Evolutionary conservation across 2,888 invertebrate genomes (phyloP).

Genomic region (Leucania comma): DNA sequence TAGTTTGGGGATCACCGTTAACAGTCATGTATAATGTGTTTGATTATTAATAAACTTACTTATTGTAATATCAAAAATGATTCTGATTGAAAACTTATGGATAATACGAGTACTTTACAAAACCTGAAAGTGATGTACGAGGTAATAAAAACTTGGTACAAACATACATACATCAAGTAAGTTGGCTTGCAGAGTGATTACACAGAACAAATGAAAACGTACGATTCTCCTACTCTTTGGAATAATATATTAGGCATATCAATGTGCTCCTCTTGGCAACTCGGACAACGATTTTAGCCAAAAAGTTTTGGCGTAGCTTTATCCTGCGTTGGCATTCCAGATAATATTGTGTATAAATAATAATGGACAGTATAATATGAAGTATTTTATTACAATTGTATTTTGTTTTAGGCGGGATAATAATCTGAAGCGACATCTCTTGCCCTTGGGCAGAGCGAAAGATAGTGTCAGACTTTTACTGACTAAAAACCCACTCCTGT

Average conservation of each 20-base stretch:
- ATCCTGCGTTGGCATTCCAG: conserved; percentile 41
- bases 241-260: conserved; percentile 46
- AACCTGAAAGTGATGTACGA: background rate
- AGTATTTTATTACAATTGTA: background rate
- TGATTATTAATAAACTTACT: no score
- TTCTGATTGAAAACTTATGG: background rate
- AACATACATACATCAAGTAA: conserved; percentile 42
- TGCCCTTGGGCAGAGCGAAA: no score
- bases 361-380: conserved; percentile 13
- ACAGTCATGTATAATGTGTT: no score
- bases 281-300: conserved; percentile 61
- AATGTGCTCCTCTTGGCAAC: conserved; percentile 59
- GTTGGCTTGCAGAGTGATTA: conserved; percentile 49
- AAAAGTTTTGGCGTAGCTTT: conserved; percentile 61
- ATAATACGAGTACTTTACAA: background rate
- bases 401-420: no score
- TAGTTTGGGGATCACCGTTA: no score
- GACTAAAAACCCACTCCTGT: no score
- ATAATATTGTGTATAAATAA: conserved; percentile 19
- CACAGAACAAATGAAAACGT: conserved; percentile 51
- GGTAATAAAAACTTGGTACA: conserved; percentile 21
- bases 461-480: no score
- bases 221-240: conserved; percentile 8
- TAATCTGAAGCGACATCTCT: no score
- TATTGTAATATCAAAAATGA: background rate